These are phyloP conservation scores for Cecidostiba fungosa DNA, from an alignment of 2,888 invertebrate species.

Conservation along the genomic window DNA sequence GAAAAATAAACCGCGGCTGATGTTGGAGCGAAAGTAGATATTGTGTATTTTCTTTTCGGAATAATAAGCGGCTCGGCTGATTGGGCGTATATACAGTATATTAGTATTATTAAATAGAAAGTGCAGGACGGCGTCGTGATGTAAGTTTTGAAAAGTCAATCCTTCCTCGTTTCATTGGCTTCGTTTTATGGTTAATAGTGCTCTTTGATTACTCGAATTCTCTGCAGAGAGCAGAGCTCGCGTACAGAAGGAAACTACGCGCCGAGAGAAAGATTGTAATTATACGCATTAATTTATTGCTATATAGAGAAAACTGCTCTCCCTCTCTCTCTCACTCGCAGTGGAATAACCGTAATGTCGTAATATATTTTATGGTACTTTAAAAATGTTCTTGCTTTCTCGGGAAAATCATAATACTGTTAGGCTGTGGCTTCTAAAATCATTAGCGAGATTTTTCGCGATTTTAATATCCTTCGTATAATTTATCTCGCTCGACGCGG, in stretches of 20 bases:
- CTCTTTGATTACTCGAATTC: slow-evolving; percentile 43
- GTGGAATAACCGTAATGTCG: slow-evolving; percentile 38
- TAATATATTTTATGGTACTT: slow-evolving; percentile 54
- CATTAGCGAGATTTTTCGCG: slow-evolving; percentile 28
- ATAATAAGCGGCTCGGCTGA: not conserved
- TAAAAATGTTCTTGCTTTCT: slow-evolving; percentile 52
- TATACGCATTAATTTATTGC: slow-evolving; percentile 53
- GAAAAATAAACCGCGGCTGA: not conserved
- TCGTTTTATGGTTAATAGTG: slow-evolving; percentile 38
- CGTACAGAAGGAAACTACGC: slow-evolving; percentile 16
- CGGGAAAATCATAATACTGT: slow-evolving; percentile 52
- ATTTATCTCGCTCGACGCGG: slow-evolving; percentile 20
- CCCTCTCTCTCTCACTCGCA: not conserved
- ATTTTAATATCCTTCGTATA: slow-evolving; percentile 3
- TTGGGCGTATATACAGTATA: not conserved
- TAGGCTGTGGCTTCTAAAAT: slow-evolving; percentile 45
- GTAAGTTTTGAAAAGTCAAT: slow-evolving; percentile 45
- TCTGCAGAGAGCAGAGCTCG: slow-evolving; percentile 5
- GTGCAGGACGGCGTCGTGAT: slow-evolving; percentile 12
- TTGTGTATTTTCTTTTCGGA: not conserved
- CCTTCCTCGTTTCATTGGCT: slow-evolving; percentile 31
- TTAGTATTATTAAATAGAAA: slow-evolving; percentile 29
- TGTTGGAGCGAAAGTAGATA: not conserved
- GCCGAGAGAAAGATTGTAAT: slow-evolving; percentile 43
- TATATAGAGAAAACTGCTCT: slow-evolving; percentile 35